phyloP scores from a whole-genome alignment of 2,888 invertebrate genomes.

The Herminia tarsipennalis region DNA sequence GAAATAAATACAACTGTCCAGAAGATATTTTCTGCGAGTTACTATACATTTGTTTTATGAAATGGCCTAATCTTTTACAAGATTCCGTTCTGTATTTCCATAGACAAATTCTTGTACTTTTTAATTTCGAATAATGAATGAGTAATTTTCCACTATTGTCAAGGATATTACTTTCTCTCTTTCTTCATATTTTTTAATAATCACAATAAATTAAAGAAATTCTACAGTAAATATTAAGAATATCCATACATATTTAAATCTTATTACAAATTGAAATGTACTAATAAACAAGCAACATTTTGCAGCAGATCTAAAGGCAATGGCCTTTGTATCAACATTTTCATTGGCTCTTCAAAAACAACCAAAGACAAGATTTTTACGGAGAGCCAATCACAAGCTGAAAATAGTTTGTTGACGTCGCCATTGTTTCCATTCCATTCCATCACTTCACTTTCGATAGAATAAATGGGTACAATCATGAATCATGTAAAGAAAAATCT shows the following conservation, averaged over 20 bases:
- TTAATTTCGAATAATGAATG: conserved; percentile 72
- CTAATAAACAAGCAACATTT: conserved; percentile 11
- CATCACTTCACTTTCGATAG: background rate
- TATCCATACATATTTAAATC: background rate
- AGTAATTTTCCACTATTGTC: conserved; percentile 67
- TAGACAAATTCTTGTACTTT: conserved; percentile 78
- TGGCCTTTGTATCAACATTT: background rate
- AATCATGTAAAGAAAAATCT: too few species aligned
- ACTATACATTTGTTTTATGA: conserved; percentile 87
- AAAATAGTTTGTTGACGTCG: conserved; percentile 31
- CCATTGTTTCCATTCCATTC: conserved; percentile 15
- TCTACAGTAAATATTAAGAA: background rate
- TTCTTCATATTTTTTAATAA: conserved; percentile 11
- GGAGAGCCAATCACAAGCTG: conserved; percentile 24
- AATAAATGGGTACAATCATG: too few species aligned
- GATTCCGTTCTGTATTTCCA: conserved; percentile 85
- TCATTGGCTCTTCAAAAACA: conserved; percentile 17
- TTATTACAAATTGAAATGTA: background rate
- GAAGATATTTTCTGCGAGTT: conserved; percentile 86
- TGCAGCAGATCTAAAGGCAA: conserved; percentile 15
- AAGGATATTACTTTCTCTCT: conserved; percentile 50
- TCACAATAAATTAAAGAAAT: background rate
- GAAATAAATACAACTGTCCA: conserved; percentile 86
- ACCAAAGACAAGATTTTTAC: conserved; percentile 16
- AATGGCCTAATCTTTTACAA: conserved; percentile 87